Conservation (phyloP, 2,797 vertebrate species). For the Anabas testudineus region DNA sequence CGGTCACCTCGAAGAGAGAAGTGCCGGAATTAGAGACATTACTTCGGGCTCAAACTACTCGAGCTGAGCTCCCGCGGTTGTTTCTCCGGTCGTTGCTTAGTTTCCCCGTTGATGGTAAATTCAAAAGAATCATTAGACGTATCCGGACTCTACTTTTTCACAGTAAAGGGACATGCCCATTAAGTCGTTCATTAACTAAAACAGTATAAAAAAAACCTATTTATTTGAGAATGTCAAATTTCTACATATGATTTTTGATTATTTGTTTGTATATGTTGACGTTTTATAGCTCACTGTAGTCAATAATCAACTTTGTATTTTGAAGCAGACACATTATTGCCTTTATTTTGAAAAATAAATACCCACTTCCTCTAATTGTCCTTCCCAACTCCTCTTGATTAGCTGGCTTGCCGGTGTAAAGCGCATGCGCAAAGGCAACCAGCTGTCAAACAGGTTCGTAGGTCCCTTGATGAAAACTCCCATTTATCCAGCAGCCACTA, state of each 20-base stretch:
- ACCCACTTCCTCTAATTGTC: neutral
- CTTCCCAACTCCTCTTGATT: neutral
- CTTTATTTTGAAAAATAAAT: slow-evolving; percentile 51
- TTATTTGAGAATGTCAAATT: rapidly evolving
- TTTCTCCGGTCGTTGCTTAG: slow-evolving; percentile 49
- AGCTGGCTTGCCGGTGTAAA: neutral
- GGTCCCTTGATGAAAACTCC: slow-evolving; percentile 12
- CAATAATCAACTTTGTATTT: neutral
- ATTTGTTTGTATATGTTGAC: neutral
- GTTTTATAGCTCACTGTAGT: rapidly evolving
- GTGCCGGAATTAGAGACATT: slow-evolving; percentile 67
- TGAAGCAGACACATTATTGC: rapidly evolving
- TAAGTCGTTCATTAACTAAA: neutral
- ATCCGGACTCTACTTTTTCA: slow-evolving; percentile 45
- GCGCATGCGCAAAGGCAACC: slow-evolving; percentile 72
- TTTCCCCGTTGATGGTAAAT: slow-evolving; percentile 21
- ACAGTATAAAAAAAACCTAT: rapidly evolving
- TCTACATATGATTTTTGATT: neutral
- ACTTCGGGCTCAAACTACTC: slow-evolving; percentile 46
- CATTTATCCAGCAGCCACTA: slow-evolving; percentile 24
- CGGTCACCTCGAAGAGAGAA: slow-evolving; percentile 59
- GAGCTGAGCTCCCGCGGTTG: slow-evolving; percentile 37
- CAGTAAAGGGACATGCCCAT: slow-evolving; percentile 11
- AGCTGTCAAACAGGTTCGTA: slow-evolving; percentile 68
- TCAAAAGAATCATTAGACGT: rapidly evolving